Base-by-base conservation (phyloP, 2,888 invertebrate species). In the Hypomecis atomaria region DNA sequence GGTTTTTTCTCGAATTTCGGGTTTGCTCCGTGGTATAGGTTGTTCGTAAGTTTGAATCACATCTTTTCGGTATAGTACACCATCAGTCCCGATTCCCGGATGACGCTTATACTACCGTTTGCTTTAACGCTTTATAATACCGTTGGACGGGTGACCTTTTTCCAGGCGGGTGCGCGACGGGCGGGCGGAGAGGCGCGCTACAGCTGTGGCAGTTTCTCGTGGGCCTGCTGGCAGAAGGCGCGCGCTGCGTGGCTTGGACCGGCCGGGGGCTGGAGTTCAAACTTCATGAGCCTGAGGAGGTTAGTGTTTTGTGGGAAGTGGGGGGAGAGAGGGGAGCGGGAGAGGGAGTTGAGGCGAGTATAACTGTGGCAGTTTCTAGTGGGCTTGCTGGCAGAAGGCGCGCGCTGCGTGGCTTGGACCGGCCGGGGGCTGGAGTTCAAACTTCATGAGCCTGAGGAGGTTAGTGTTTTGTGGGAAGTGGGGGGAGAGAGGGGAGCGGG, bases 331-430 rank as follows among this genome's bases (percentile, higher is more conserved):
- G 23, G 23, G 23, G 23, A 23, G 1, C n/a, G n/a, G n/a, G n/a
- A n/a, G n/a, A n/a, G n/a, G n/a, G n/a, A n/a, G n/a, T n/a, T n/a
- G 98, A 40, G 98, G 98, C 0, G 97, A 97, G 0, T 98, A 10
- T 98, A 99, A 83, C 90, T 99, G 59, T 99, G 98, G 98, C 99
- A 99, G 92, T 99, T 99, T 89, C 94, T 99, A 53, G 98, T 98
- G 94, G 96, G 67, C 85, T 87, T 79, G 81, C 92, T 94, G 95
- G 96, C 76, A 93, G 97, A 87, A 96, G 92, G 92, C 5, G 95
- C 96, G 23, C 96, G 96, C 60, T 23, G 23, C 23, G 23, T 23
- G 23, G 23, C 23, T 3, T 23, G 3, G 23, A 23, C 23, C 3
- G 23, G 98, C 0, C 93, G 98, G 9, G 98, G 98, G 3, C 23